Base-by-base conservation (phyloP, 2,113 vertebrate genomes). In the Brachyhypopomus occidentalis region DNA sequence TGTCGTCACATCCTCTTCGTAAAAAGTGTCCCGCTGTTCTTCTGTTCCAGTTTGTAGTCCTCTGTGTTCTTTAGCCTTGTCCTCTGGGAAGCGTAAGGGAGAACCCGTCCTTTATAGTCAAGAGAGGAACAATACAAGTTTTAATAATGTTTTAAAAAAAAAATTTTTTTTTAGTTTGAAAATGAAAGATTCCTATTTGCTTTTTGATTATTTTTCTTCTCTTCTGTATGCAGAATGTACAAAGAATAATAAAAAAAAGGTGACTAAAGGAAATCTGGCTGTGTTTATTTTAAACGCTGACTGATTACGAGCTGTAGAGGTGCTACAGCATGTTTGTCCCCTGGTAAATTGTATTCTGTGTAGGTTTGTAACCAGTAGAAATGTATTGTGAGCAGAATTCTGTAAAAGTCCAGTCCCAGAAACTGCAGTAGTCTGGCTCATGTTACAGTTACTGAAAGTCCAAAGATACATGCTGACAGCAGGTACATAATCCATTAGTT, bases 141-240 rank as follows among this genome's bases (percentile, higher is more conserved):
- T 88, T 88, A 87, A 85, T 88, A 79, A 78, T 81, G 81, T 89
- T 91, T 92, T 81, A 84, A 86, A 85, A 38, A 38, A 38, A 48
- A 48, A 9, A 82, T 81, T 81, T 79, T 79, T 56, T 88, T 89
- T 89, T 90, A 87, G 86, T 89, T 91, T 30, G 4, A 83, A 69
- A 83, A 70, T 64, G 14, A 69, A 69, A 22, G 48, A 88, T 85
- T 83, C 60, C 34, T 82, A 75, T 86, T 88, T 84, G 86, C 76
- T 85, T 90, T 87, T 84, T 83, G 75, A 77, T 75, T 48, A 82
- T 85, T 86, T 88, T 81, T 59, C 62, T 86, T 48, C 79, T 88
- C 81, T 84, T 90, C 81, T 85, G 90, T 91, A 91, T 93, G 87
- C 89, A 90, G 89, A 92, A 91, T 94, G 93, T 93, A 93, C 83